A percentile compares a stretch with the other conserved stretches of the same genome.
phyloP scores from a whole-genome alignment of 2,888 invertebrate species.

The Erebia epiphron region DNA sequence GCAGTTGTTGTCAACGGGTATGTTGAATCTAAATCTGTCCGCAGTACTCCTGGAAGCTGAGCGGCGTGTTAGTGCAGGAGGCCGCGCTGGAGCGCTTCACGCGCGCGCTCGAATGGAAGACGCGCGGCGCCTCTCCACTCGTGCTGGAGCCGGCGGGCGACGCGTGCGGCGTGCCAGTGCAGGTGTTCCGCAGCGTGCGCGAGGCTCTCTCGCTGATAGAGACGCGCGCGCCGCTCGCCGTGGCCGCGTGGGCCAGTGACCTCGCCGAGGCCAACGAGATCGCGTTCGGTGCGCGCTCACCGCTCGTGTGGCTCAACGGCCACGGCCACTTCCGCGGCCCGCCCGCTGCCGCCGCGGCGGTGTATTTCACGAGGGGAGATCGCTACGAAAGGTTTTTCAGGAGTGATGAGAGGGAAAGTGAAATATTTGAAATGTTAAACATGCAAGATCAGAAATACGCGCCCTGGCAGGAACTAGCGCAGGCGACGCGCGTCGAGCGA shows the following conservation, averaged over 20 bases:
- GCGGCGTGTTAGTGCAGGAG: conserved; percentile 59
- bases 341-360: conserved; percentile 35
- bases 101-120: conserved; percentile 46
- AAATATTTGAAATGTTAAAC: too few species aligned
- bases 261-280: conserved; percentile 58
- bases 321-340: conserved; percentile 54
- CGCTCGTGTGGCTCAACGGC: conserved; percentile 59
- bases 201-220: conserved; percentile 54
- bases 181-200: conserved; percentile 61
- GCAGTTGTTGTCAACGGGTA: too few species aligned
- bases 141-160: conserved; percentile 40
- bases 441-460: too few species aligned
- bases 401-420: too few species aligned
- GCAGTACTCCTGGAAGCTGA: conserved; percentile 56
- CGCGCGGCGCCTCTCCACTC: conserved; percentile 27
- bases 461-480: background rate
- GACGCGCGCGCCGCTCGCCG: conserved; percentile 40
- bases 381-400: background rate
- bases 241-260: conserved; percentile 60
- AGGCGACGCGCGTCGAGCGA: background rate
- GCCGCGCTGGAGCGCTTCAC: conserved; percentile 52
- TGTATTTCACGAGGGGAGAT: conserved; percentile 26
- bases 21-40: conserved; percentile 27
- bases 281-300: conserved; percentile 39
- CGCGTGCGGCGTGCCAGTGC: conserved; percentile 43